Evolutionary conservation across 2,797 vertebrate species (phyloP), one percentile per base, ranked within the genome.

Genomic region (Anguilla obscura): DNA sequence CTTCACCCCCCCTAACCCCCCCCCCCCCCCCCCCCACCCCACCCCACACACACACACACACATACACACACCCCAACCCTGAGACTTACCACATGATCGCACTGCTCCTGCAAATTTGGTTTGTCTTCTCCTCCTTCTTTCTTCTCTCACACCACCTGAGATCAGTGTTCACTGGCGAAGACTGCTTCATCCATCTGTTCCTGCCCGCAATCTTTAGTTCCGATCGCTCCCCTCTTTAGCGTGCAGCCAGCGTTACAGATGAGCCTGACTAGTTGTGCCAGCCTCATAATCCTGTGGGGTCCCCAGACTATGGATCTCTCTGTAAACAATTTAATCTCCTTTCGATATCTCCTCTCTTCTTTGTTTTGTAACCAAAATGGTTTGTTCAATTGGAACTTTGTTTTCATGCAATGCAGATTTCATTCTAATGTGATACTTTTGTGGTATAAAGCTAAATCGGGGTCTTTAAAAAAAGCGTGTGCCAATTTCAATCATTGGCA

Each of bases 141-240:
- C n/a, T 76, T 76, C 71, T 76, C 71, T 76, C 30, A 76, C 21
- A 5, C 30, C 33, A 76, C 33, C 71, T 76, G 69, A 71, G 69
- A 71, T 71, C 16, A 40, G 40, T 79, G 30, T 80, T 24, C 21
- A 24, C 36, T 45, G 40, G 76, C 76, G 8, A 45, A 3, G 63
- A 45, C 18, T 24, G 40, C 48, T 21, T 80, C 76, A 1, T 80
- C 33, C 76, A 80, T 48, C 40, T 80, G 76, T 48, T 80, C 33
- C 5, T 48, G 18, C 74, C 30, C 74, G 4, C 33, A 40, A 71
- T 76, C 3, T 48, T 45, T 18, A 45, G 16, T 80, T 80, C 33
- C 40, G 16, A 40, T 80, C 76, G 45, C 40, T 48, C 74, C 45
- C 33, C 74, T 79, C 76, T 80, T 48, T 48, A 45, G 76, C 3